These are phyloP conservation scores for Anthrax anthrax DNA, from an alignment of 2,888 invertebrate genomes.

Conservation along the genomic window DNA sequence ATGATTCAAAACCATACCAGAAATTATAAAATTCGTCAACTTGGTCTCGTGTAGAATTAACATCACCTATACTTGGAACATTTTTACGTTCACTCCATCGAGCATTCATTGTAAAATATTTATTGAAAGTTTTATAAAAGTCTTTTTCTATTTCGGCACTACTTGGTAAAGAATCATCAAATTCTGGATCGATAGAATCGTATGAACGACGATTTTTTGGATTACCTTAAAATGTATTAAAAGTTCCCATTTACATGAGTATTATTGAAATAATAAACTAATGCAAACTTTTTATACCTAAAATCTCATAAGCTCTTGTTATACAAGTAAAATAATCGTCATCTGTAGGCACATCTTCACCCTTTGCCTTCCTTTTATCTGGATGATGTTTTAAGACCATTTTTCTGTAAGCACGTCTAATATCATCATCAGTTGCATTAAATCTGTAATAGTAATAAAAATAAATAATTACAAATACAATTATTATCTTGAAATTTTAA, in stretches of 20 bases:
- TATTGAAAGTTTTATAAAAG: slow-evolving; percentile 54
- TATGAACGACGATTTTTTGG: slow-evolving; percentile 72
- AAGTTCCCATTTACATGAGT: not conserved
- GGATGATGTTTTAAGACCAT: slow-evolving; percentile 94
- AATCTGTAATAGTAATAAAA: slow-evolving; percentile 40
- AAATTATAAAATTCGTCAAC: slow-evolving; percentile 93
- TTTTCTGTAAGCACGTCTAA: slow-evolving; percentile 82
- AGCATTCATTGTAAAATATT: slow-evolving; percentile 61
- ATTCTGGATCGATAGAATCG: slow-evolving; percentile 91
- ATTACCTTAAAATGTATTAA: slow-evolving; percentile 56
- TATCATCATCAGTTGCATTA: slow-evolving; percentile 81
- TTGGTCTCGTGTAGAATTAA: slow-evolving; percentile 60
- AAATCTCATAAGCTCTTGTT: slow-evolving; percentile 89
- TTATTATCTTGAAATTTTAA: not conserved
- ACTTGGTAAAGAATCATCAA: slow-evolving; percentile 77
- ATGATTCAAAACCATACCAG: slow-evolving; percentile 98
- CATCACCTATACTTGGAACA: slow-evolving; percentile 67
- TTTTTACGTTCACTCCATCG: slow-evolving; percentile 84
- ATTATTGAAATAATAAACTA: not conserved
- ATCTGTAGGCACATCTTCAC: slow-evolving; percentile 74
- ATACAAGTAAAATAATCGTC: slow-evolving; percentile 98
- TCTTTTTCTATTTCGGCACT: slow-evolving; percentile 61
- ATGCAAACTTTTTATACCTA: slow-evolving; percentile 40
- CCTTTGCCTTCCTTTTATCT: slow-evolving; percentile 86
- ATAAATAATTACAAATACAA: not conserved